Percentiles rank a stretch among this genome's conserved stretches.
These are phyloP conservation scores for Conus betulinus DNA, from an alignment of 1,140 invertebrate species.

Conservation along the genomic window DNA sequence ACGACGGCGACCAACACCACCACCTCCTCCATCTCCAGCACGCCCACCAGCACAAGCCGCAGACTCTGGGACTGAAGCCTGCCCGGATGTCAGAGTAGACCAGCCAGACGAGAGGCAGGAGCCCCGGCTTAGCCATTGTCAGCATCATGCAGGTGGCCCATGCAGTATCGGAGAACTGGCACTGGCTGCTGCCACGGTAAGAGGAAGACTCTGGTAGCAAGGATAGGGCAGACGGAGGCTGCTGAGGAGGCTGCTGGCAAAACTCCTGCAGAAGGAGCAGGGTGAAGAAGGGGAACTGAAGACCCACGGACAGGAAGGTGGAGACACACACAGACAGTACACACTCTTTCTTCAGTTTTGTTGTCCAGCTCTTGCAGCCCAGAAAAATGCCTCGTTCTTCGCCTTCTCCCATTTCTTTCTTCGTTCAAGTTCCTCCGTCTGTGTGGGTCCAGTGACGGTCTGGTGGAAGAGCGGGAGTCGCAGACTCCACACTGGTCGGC, in stretches of 20 bases:
- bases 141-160: constrained; percentile 28
- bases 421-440: background rate
- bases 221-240: background rate
- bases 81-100: constrained; percentile 36
- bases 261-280: constrained; percentile 32
- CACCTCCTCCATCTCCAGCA: too few relatives aligned
- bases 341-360: constrained; percentile 17
- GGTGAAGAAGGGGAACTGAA: constrained; percentile 42
- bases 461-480: background rate
- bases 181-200: background rate
- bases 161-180: constrained; percentile 21
- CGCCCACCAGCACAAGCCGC: background rate
- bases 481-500: background rate
- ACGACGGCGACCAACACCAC: background rate
- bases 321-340: constrained; percentile 16
- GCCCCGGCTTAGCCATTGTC: constrained; percentile 34
- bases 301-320: constrained; percentile 28
- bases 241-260: background rate
- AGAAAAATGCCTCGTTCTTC: background rate
- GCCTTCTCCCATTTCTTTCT: background rate
- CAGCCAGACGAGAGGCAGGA: constrained; percentile 41
- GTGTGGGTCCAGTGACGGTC: background rate
- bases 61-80: background rate
- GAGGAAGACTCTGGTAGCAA: background rate
- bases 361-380: background rate